Conservation (phyloP, 2,113 vertebrate genomes). For the Nestor notabilis region DNA sequence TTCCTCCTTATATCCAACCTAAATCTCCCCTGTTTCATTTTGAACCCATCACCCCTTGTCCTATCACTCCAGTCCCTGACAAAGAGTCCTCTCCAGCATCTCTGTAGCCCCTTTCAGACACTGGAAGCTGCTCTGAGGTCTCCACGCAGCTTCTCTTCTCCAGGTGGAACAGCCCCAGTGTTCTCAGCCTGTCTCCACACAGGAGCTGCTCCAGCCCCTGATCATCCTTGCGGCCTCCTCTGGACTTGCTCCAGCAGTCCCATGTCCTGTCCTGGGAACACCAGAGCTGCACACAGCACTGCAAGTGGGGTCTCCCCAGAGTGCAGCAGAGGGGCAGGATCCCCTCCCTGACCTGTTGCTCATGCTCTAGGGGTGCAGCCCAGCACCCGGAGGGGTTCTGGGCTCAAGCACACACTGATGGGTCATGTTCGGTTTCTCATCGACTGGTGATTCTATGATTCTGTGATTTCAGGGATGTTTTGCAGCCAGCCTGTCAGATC, state of each 20-base stretch:
- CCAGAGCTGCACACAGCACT: background rate
- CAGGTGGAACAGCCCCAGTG: background rate
- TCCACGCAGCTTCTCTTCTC: background rate
- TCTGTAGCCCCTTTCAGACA: background rate
- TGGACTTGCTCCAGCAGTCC: background rate
- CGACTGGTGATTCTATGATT: background rate
- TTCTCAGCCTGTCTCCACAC: background rate
- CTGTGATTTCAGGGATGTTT: background rate
- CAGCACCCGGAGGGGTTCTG: background rate
- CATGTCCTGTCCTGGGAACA: background rate
- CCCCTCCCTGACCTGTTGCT: background rate
- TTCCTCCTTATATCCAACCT: too few relatives aligned
- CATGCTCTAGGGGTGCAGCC: background rate
- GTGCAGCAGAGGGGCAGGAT: background rate
- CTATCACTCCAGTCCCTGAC: too few relatives aligned
- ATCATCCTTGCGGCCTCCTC: background rate
- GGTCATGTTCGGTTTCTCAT: background rate
- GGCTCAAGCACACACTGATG: background rate
- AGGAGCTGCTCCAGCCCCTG: background rate
- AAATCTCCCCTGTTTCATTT: too few relatives aligned
- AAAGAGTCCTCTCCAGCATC: background rate
- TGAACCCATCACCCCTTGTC: too few relatives aligned
- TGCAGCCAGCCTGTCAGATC: background rate
- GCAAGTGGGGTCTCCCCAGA: background rate
- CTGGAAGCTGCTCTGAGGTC: background rate